phyloP scores from a whole-genome alignment of 1,140 invertebrate genomes.

The Phymorhynchus buccinoides region DNA sequence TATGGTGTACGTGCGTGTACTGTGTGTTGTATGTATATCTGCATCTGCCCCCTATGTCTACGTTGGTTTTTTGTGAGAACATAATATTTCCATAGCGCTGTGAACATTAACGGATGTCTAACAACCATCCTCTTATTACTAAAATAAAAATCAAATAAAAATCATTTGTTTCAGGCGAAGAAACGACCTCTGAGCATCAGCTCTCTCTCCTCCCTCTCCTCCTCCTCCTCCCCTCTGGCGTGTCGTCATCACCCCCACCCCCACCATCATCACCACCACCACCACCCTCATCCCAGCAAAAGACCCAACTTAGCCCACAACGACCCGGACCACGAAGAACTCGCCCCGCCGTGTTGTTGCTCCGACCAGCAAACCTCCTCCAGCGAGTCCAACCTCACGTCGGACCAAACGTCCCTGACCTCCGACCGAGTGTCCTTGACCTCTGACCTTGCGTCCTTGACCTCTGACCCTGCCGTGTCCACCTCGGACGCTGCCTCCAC shows the following conservation, averaged over 20 bases:
- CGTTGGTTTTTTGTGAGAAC: neutral
- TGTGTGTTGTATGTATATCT: slow-evolving; percentile 40
- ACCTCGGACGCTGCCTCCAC: neutral
- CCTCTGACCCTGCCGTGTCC: neutral
- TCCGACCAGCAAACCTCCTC: slow-evolving; percentile 23
- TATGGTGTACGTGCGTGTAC: slow-evolving; percentile 42
- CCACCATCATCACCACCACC: slow-evolving; percentile 56
- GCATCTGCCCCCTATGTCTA: neutral
- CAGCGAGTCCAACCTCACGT: slow-evolving; percentile 33
- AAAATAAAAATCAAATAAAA: too few species aligned
- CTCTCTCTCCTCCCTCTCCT: slow-evolving; percentile 86
- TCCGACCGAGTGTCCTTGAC: slow-evolving; percentile 23
- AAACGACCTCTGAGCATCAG: slow-evolving; percentile 84
- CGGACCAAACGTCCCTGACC: slow-evolving; percentile 18
- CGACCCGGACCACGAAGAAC: slow-evolving; percentile 13
- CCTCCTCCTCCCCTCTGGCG: too few species aligned
- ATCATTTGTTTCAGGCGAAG: too few species aligned
- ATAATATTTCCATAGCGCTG: too few species aligned
- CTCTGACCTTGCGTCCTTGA: slow-evolving; percentile 13
- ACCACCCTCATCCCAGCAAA: slow-evolving; percentile 60
- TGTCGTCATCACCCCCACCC: slow-evolving; percentile 60
- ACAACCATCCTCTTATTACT: too few species aligned
- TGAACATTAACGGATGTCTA: neutral
- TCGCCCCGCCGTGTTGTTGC: neutral
- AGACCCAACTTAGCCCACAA: slow-evolving; percentile 60